Evolutionary conservation across 2,888 invertebrate genomes (phyloP), one percentile per base, ranked within the genome.

Genomic region (Lysandra bellargus): DNA sequence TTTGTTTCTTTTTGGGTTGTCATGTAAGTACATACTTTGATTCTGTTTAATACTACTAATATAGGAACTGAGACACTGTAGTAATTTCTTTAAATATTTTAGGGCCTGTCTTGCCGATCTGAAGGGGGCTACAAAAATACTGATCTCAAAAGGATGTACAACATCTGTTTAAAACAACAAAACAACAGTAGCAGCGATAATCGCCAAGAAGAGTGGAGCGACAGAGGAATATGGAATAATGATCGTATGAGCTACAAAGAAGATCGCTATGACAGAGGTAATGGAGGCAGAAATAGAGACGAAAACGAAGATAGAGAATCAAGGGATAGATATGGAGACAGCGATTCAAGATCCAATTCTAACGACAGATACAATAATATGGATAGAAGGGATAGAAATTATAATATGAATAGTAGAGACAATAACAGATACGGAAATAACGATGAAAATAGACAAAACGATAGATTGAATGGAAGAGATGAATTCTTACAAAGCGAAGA

Each of bases 61-160:
- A 57, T 2, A 0, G 49, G 12, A 49, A 49, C 0, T 49, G 12
- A 9, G 49, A 49, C 9, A 49, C 9, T 49, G 12, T 49, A 9
- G 49, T 9, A 49, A 9, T 49, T 49, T 49, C 9, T 9, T 49
- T 49, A 1, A 17, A 17, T 76, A 75, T 80, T 73, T 80, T 83
- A 95, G 95, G 91, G 94, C 9, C 84, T 96, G 37, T 95, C 93
- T 84, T 96, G 96, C 83, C 95, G 95, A 14, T 92, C 95, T 0
- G 95, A 95, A 76, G 95, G 95, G 79, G 95, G 96, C 40, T 93
- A 95, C n/a, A 93, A 94, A 80, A 95, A 96, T 83, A 93, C 95
- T 30, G 95, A 96, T 79, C 87, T 96, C 4, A 96, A 95, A 82
- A 94, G 91, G 77, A 92, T 96, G 9, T 95, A 96, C 82, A 94